Evolutionary conservation across 2,888 invertebrate species (phyloP), one percentile per base, ranked within the genome.

Genomic region (Pterostichus madidus): DNA sequence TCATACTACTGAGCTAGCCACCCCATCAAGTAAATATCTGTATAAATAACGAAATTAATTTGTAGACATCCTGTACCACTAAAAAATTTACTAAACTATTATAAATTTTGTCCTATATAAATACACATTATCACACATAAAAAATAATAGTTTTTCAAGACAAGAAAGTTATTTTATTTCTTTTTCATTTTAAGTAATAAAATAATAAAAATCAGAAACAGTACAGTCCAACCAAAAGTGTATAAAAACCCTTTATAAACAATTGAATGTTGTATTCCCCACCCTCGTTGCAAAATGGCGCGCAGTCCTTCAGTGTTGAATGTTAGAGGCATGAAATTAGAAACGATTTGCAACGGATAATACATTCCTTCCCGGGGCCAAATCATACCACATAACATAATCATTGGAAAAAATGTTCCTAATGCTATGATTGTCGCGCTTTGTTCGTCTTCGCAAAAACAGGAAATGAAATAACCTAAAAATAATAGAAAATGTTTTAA

Each of bases 161-260:
- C 8, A 15, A 15, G 6, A 15, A 8, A 8, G 5, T 17, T 17
- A 4, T 39, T 39, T 71, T 46, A 46, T 8, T 73, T 15, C 49
- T 13, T 75, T 31, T 32, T 49, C 0, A 52, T 24, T 52, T 75
- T 75, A 7, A 75, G n/a, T n/a, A 52, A 7, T 8, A 49, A 31
- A 2, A 75, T 13, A 52, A 31, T 52, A 11, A 49, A 52, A 31
- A 75, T 13, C 13, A 77, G 39, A 56, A 77, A 77, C 1, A 77
- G 7, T 11, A 77, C 0, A 17, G 32, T 77, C 77, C 77, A 77
- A 0, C 0, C 39, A 17, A 56, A 56, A 13, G 77, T 77, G 11
- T 56, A 77, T 7, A 77, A 11, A 77, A 77, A 77, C 39, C 77
- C 77, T 17, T 77, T 15, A 77, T 77, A 77, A 2, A 77, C 77